Percentiles rank a stretch among this genome's conserved stretches.
Conservation (phyloP, 2,797 vertebrate species). For the Sphenopsis melanotis region DNA sequence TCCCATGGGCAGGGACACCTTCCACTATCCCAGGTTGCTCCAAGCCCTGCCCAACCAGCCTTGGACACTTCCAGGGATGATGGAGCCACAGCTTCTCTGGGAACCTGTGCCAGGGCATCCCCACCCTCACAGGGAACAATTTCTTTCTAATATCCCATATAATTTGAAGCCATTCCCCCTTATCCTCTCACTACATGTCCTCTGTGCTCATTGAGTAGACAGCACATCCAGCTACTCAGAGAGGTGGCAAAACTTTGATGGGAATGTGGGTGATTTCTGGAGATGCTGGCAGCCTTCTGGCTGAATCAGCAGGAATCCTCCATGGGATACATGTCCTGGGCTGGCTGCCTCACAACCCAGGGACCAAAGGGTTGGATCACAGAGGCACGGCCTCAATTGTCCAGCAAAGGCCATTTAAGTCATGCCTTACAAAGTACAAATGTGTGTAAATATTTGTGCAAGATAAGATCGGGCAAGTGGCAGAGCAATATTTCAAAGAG, state of each 20-base stretch:
- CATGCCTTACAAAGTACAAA: conserved; percentile 15
- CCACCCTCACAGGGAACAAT: no score
- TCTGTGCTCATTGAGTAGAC: accelerated
- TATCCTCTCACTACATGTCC: background rate
- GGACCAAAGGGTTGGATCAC: background rate
- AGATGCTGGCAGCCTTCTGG: background rate
- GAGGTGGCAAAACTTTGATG: background rate
- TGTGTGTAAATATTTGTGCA: conserved; percentile 56
- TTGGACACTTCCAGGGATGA: background rate
- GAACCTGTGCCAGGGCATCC: accelerated
- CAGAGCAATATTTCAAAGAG: conserved; percentile 61
- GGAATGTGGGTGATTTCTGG: background rate
- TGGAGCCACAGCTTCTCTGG: background rate
- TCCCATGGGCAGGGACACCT: background rate
- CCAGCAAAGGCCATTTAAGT: conserved; percentile 21
- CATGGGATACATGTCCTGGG: accelerated
- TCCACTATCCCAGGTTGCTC: background rate
- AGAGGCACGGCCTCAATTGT: background rate
- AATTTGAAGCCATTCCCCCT: background rate
- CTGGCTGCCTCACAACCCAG: background rate
- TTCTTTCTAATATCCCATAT: background rate
- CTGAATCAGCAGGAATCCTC: background rate
- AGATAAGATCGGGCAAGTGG: conserved; percentile 56
- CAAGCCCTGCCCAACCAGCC: accelerated
- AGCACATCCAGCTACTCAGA: background rate